Base-by-base conservation (phyloP, 1,140 invertebrate species). In the Fopius arisanus region DNA sequence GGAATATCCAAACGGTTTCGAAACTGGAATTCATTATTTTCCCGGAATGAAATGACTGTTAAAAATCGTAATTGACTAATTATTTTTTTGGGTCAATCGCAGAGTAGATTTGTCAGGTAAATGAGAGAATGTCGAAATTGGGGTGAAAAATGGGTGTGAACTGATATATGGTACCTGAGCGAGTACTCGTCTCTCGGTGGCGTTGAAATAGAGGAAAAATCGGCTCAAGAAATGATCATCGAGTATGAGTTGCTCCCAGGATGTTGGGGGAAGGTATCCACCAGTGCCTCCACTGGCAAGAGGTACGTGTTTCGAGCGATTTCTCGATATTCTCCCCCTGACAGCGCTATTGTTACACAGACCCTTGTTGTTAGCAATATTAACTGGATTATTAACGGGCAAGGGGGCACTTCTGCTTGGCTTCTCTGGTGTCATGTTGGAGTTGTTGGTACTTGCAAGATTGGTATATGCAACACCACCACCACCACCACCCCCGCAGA, bases 151-250 rank as follows among this genome's bases (percentile, higher is more conserved):
- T 63, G 2, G 16, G 3, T 59, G n/a, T 63, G 7, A 59, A 65
- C n/a, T 59, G 51, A 54, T 19, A 9, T 48, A 76, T 70, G 78
- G 80, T 75, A 94, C 93, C 89, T 95, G 93, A 16, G 95, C 94
- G 75, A 97, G 88, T 5, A 91, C 87, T 48, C 93, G 90, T 73
- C 95, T 89, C 77, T 98, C 96, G 51, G 89, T 90, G 0, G 94
- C 88, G 48, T 90, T 92, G 83, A 97, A 97, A 82, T 96, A 97
- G 14, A 92, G 88, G 88, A 97, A 97, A 88, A 97, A 96, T 74
- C 90, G 90, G 23, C 90, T 90, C 9, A 97, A 90, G 85, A 97
- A 97, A 73, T 92, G 89, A 74, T 96, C 95, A 81, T 97, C 95
- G 75, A 92, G 87, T 79, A 96, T 90, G 73, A 97, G 88, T 78